A percentile compares a stretch with the other conserved stretches of the same genome.
Evolutionary conservation across 2,888 invertebrate species (phyloP).

Genomic region (Bedellia somnulentella): DNA sequence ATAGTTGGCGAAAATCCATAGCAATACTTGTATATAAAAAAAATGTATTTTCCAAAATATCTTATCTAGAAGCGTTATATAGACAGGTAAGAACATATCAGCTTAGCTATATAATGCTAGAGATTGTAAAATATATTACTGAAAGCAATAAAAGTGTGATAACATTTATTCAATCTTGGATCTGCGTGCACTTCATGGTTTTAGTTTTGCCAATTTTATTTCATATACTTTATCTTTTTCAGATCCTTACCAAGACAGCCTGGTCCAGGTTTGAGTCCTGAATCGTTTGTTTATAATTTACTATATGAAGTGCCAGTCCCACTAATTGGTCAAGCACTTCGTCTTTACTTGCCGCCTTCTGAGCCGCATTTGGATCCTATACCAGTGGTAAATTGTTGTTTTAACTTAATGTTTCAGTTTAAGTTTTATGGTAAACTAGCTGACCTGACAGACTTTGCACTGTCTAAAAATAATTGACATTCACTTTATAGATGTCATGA

Average conservation of each 20-base stretch:
- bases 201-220: slow-evolving; percentile 1
- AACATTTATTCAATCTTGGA: neutral
- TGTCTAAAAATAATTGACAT: no score
- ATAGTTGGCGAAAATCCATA: no score
- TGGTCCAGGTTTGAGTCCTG: slow-evolving; percentile 77
- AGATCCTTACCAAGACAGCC: slow-evolving; percentile 80
- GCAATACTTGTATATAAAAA: no score
- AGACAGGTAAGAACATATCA: no score
- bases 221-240: slow-evolving; percentile 9
- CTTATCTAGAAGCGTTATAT: no score
- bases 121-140: neutral
- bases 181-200: neutral
- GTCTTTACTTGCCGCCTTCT: slow-evolving; percentile 71
- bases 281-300: slow-evolving; percentile 94
- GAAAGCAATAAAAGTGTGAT: neutral
- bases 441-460: no score
- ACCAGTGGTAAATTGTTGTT: slow-evolving; percentile 63
- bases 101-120: neutral
- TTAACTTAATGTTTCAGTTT: no score
- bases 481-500: no score
- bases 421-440: no score
- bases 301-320: slow-evolving; percentile 93
- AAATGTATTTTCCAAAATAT: no score
- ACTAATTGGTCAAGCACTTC: slow-evolving; percentile 83
- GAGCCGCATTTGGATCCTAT: slow-evolving; percentile 70